Evolutionary conservation across 2,113 vertebrate species (phyloP).

Genomic region (Herpetotheres cachinnans): DNA sequence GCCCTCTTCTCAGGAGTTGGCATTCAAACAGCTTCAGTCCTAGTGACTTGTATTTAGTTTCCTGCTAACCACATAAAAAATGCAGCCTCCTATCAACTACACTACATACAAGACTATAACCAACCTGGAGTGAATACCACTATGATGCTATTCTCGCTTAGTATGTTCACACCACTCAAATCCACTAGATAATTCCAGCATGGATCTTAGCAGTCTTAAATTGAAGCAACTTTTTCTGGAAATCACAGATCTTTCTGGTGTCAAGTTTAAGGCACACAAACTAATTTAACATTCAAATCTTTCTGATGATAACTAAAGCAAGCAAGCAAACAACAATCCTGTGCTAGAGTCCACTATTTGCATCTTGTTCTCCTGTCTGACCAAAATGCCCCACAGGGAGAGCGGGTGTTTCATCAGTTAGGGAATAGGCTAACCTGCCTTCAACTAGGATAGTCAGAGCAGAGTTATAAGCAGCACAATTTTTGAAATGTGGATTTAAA

Average conservation of each 20-base stretch:
- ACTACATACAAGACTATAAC: neutral
- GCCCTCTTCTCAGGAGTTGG: neutral
- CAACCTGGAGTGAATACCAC: neutral
- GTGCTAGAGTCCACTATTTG: neutral
- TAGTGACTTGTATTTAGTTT: neutral
- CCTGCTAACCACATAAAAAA: neutral
- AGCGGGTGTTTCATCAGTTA: neutral
- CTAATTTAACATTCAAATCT: too few relatives aligned
- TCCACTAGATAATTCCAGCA: neutral
- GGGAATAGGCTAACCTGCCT: neutral
- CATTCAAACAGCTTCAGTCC: neutral
- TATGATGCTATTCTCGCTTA: neutral
- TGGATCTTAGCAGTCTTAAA: neutral
- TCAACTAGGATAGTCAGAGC: neutral
- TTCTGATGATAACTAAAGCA: neutral
- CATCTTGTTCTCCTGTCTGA: neutral
- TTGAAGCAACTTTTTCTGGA: neutral
- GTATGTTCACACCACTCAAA: neutral
- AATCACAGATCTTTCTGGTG: neutral
- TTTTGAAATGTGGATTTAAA: neutral
- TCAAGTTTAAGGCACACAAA: neutral
- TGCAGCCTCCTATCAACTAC: neutral
- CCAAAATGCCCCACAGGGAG: neutral
- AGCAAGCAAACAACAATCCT: neutral
- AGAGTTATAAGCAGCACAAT: neutral